Evolutionary conservation across 2,888 invertebrate genomes (phyloP).

Genomic region (Ceraclea dissimilis): DNA sequence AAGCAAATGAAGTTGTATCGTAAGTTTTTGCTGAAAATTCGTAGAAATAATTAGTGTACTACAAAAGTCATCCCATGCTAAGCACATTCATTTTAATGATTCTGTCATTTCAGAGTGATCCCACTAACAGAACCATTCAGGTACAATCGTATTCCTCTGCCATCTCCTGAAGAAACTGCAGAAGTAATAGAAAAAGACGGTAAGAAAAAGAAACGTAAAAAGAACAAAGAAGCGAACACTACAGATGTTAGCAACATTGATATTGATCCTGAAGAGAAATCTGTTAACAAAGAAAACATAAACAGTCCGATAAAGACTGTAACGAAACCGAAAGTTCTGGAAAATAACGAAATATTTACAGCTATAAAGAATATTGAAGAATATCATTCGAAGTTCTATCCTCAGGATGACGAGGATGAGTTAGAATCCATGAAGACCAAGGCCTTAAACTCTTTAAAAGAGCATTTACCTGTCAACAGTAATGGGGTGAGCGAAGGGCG

Average conservation of each 20-base stretch:
- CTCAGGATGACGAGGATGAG: conserved; percentile 16
- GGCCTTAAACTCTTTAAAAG: conserved; percentile 19
- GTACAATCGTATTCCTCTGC: conserved; percentile 20
- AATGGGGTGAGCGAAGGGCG: conserved; percentile 24
- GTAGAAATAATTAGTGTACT: no score
- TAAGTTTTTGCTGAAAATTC: no score
- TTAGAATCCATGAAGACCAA: conserved; percentile 21
- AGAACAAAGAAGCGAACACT: conserved; percentile 17
- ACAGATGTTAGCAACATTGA: conserved; percentile 15
- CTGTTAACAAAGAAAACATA: conserved; percentile 12
- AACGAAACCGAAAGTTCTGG: conserved; percentile 10
- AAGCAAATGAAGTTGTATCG: conserved; percentile 19
- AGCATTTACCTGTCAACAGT: conserved; percentile 14
- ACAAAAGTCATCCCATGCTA: background rate
- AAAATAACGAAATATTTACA: conserved; percentile 12
- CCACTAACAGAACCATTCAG: conserved; percentile 18
- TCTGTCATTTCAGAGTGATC: conserved; percentile 20
- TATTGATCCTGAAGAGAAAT: conserved; percentile 9
- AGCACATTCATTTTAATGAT: background rate
- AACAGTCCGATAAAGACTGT: conserved; percentile 1
- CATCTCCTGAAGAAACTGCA: conserved; percentile 8
- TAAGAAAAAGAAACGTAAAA: conserved; percentile 21
- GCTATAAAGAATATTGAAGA: conserved; percentile 22
- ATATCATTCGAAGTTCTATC: conserved; percentile 12
- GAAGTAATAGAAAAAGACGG: conserved; percentile 23